phyloP scores from a whole-genome alignment of 2,888 invertebrate genomes.

The Leptinotarsa haldemani region DNA sequence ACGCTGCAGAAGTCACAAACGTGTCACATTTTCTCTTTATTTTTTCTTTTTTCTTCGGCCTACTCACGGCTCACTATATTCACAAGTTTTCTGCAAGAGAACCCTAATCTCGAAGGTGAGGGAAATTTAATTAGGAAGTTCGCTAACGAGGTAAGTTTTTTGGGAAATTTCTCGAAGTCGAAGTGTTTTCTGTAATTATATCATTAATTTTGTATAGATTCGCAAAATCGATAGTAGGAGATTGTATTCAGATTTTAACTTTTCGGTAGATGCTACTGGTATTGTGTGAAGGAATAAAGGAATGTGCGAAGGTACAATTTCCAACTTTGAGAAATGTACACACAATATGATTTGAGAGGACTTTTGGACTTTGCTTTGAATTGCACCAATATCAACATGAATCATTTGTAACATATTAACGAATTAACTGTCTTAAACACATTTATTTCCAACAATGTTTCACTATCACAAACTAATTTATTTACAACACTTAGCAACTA shows the following conservation, averaged over 20 bases:
- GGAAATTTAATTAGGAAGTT: conserved; percentile 32
- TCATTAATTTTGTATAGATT: conserved; percentile 6
- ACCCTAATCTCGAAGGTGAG: conserved; percentile 10
- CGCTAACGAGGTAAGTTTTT: conserved; percentile 34
- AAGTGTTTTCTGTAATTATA: conserved; percentile 20
- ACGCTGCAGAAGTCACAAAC: not conserved
- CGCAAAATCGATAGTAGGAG: conserved; percentile 5
- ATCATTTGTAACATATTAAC: too few species aligned
- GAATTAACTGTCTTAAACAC: too few species aligned
- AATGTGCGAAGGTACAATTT: too few species aligned
- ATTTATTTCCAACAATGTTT: too few species aligned
- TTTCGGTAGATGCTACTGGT: not conserved
- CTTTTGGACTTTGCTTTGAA: too few species aligned
- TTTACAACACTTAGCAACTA: too few species aligned
- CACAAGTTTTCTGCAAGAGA: conserved; percentile 15
- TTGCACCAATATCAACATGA: too few species aligned
- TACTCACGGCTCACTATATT: conserved; percentile 12
- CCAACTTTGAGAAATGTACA: too few species aligned
- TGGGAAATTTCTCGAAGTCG: not conserved
- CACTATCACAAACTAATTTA: too few species aligned
- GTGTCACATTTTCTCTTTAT: not conserved
- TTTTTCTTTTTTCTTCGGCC: not conserved
- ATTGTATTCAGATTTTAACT: not conserved
- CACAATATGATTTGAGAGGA: too few species aligned
- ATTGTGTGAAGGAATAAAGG: too few species aligned